phyloP scores from a whole-genome alignment of 2,888 invertebrate genomes.

The Synergus japonicus region DNA sequence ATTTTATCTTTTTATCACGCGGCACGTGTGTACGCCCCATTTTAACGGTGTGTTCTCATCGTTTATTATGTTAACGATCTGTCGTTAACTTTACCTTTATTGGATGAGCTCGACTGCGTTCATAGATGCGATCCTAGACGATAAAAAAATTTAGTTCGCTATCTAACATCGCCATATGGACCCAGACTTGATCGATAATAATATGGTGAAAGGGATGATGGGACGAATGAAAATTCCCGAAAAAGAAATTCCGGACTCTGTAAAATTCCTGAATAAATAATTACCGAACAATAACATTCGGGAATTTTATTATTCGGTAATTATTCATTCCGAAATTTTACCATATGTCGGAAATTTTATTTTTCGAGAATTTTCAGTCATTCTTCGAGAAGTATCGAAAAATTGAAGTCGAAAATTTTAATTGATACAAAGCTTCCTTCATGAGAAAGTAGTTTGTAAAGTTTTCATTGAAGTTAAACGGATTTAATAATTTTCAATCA shows the following conservation, averaged over 20 bases:
- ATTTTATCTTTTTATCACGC: constrained; percentile 53
- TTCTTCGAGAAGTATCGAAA: too few species aligned
- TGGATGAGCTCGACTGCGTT: constrained; percentile 66
- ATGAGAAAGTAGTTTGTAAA: too few species aligned
- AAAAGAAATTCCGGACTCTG: too few species aligned
- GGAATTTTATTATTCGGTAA: too few species aligned
- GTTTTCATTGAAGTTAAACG: not conserved
- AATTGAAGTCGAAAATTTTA: too few species aligned
- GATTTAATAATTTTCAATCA: not conserved
- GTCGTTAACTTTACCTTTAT: constrained; percentile 72
- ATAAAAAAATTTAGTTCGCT: constrained; percentile 51
- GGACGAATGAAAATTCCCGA: too few species aligned
- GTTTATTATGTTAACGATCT: constrained; percentile 74
- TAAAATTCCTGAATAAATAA: too few species aligned
- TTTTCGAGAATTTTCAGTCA: too few species aligned
- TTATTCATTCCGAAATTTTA: too few species aligned
- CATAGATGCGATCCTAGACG: constrained; percentile 51
- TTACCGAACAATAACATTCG: too few species aligned
- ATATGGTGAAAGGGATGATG: not conserved
- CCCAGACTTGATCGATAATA: not conserved
- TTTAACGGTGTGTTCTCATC: constrained; percentile 68
- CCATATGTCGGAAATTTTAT: too few species aligned
- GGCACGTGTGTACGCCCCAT: constrained; percentile 54
- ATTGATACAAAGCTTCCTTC: too few species aligned
- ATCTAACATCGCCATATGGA: constrained; percentile 45